phyloP scores from a whole-genome alignment of 2,888 invertebrate genomes.

The Chaitophorus viminalis region DNA sequence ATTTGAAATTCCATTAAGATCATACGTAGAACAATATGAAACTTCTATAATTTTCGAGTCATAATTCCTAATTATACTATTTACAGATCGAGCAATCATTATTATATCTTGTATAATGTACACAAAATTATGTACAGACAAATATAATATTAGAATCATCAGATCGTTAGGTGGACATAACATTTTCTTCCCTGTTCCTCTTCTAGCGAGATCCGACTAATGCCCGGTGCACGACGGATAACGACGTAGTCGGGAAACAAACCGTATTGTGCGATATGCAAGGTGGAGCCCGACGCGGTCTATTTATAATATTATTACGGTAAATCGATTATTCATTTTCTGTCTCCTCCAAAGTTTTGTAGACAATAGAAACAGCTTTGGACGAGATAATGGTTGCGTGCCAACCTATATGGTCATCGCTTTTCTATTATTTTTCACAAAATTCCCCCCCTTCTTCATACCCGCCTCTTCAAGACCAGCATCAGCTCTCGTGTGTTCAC shows the following conservation, averaged over 20 bases:
- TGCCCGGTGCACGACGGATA: neutral
- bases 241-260: neutral
- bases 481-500: no score
- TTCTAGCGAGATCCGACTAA: neutral
- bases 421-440: no score
- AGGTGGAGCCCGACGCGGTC: neutral
- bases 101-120: no score
- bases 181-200: neutral
- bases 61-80: no score
- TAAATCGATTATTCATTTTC: constrained; percentile 24
- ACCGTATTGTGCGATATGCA: neutral
- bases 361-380: neutral
- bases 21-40: no score
- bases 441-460: no score
- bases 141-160: neutral
- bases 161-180: neutral
- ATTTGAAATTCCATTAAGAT: no score
- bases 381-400: neutral
- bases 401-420: neutral
- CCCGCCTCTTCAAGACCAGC: no score
- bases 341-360: no score
- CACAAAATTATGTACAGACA: no score
- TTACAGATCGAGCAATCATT: no score
- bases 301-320: neutral
- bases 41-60: no score